Evolutionary conservation across 2,113 vertebrate species (phyloP).

Genomic region (Scortum barcoo): DNA sequence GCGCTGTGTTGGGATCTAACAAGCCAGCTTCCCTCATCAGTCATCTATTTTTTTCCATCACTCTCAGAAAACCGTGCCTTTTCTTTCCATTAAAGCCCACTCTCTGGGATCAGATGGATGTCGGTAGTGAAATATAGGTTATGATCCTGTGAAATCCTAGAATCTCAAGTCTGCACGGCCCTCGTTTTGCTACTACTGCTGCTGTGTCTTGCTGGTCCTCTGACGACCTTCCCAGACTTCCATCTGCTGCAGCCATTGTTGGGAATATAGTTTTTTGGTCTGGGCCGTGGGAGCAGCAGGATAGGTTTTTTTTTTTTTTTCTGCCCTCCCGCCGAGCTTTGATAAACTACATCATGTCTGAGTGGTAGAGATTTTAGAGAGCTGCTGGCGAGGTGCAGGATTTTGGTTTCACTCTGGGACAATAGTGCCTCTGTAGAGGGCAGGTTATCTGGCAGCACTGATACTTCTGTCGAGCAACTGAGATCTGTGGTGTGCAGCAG

Average conservation of each 20-base stretch:
- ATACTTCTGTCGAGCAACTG: conserved; percentile 50
- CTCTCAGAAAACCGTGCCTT: conserved; percentile 49
- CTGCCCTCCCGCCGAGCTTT: conserved; percentile 49
- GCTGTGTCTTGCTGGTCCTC: conserved; percentile 35
- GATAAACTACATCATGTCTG: conserved; percentile 70
- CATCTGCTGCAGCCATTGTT: conserved; percentile 79
- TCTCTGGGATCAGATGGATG: conserved; percentile 57
- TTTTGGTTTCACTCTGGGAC: conserved; percentile 75
- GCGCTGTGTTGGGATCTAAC: conserved; percentile 47
- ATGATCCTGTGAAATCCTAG: conserved; percentile 71
- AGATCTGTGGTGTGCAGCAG: conserved; percentile 41
- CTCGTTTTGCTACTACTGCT: conserved; percentile 44
- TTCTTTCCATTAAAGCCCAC: conserved; percentile 71
- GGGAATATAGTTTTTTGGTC: conserved; percentile 53
- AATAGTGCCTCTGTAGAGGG: conserved; percentile 74
- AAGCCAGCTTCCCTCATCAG: conserved; percentile 54
- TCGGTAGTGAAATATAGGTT: conserved; percentile 66
- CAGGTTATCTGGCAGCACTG: conserved; percentile 62
- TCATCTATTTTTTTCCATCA: conserved; percentile 47
- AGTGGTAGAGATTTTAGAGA: conserved; percentile 52
- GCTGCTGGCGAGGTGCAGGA: conserved; percentile 51
- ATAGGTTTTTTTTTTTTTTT: conserved; percentile 45
- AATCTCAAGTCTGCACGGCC: conserved; percentile 51
- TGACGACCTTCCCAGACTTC: conserved; percentile 78
- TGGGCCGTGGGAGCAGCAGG: conserved; percentile 56